Evolutionary conservation across 2,888 invertebrate genomes (phyloP), one percentile per base, ranked within the genome.

Genomic region (Tetrapedia diversipes): DNA sequence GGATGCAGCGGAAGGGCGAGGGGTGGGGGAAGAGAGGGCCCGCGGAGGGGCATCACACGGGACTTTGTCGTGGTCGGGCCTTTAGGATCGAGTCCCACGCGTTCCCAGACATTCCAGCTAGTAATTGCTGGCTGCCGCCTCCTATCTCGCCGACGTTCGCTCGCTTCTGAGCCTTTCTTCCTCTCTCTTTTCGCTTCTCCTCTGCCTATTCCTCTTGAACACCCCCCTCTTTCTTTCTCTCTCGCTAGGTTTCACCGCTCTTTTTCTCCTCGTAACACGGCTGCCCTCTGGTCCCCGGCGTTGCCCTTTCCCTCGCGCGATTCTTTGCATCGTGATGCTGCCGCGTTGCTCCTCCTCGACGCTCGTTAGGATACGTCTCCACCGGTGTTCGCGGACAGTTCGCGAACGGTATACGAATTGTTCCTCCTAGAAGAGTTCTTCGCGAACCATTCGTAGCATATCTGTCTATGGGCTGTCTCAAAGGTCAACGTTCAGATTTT

Each of bases 41-140:
- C 29, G 53, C 41, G 57, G 63, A 53, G 68, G 54, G 47, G 70
- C 64, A 78, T 78, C 80, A 57, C 80, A 57, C 70, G 71, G 70
- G 72, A 82, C 78, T 82, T 79, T 79, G 83, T 80, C 83, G 83
- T 84, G 84, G 82, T 71, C 83, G 86, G 84, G 85, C 84, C 88
- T 88, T 87, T 86, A 85, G 86, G 86, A 85, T 86, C 87, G 86
- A 87, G 88, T 89, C 89, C 89, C 89, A 89, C 89, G 89, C 89
- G 87, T 90, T 90, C 89, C 86, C 89, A 90, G 89, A 89, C 90
- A 90, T 89, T 90, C 90, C 89, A 87, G 87, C 87, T 88, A 87
- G 89, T 90, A 90, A 90, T 90, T 90, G 90, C 88, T 87, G 87
- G 87, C 88, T 89, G 89, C 89, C 87, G 87, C 84, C 88, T 86